A percentile compares a stretch with the other conserved stretches of the same genome.
Evolutionary conservation across 2,113 vertebrate genomes (phyloP).

Genomic region (Geococcyx californianus): DNA sequence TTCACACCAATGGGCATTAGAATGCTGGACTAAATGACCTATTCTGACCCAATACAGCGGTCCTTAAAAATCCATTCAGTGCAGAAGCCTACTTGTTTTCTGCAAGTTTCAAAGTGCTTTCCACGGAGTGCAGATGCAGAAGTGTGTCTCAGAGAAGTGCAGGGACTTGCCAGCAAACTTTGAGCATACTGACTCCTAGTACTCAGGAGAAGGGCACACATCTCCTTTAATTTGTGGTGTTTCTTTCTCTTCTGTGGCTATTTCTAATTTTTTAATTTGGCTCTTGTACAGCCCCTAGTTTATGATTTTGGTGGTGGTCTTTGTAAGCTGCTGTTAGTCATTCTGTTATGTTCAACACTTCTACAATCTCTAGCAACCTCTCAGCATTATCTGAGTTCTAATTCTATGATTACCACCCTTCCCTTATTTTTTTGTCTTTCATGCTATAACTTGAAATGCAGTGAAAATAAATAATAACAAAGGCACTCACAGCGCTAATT

Average conservation of each 20-base stretch:
- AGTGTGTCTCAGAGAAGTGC: neutral
- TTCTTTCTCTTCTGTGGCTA: neutral
- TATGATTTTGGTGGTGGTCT: neutral
- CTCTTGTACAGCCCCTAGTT: neutral
- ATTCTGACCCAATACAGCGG: neutral
- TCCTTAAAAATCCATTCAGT: neutral
- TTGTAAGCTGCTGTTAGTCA: neutral
- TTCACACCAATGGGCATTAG: neutral
- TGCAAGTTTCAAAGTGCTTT: neutral
- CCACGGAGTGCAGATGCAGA: neutral
- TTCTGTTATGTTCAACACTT: neutral
- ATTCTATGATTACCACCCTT: neutral
- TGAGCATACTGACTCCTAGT: neutral
- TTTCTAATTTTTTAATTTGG: neutral
- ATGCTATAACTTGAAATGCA: neutral
- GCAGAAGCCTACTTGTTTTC: neutral
- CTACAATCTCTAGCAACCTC: neutral
- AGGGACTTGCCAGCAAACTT: neutral
- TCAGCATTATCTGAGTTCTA: neutral
- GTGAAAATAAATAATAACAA: neutral
- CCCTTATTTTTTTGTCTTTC: neutral
- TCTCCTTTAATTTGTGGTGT: neutral
- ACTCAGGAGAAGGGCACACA: neutral
- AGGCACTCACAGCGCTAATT: neutral
- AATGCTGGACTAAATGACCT: neutral